Evolutionary conservation across 2,888 invertebrate genomes (phyloP), one percentile per base, ranked within the genome.

Genomic region (Athalia rosae): DNA sequence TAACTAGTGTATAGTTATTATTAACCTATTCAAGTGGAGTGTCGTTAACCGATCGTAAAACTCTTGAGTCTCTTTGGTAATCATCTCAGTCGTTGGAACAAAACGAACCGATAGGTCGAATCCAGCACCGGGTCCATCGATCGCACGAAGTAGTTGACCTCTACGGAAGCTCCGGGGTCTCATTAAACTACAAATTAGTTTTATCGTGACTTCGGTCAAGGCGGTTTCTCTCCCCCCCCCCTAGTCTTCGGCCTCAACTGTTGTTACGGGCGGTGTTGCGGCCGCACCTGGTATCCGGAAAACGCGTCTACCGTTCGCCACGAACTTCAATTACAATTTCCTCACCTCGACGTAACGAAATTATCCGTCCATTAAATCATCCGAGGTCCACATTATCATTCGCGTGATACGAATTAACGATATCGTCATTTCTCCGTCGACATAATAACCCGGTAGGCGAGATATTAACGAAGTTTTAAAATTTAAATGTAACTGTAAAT

Each of bases 401-500:
- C 5, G 53, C 9, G 53, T n/a, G n/a, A 53, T 53, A n/a, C 53
- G 7, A 53, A 53, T 53, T 53, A 53, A 53, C 7, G 28, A 28
- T 28, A 28, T 28, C 28, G 28, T 28, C 28, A 28, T 28, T 28
- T 28, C 28, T 28, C 28, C 28, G 28, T 28, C 28, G 28, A 28
- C 28, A 28, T 28, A 28, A 1, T 1, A 64, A 11, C 13, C 11
- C 15, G 1, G 50, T 41, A n/a, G 11, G 11, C 41, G 41, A 43
- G 47, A 45, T 6, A 58, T 13, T 50, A 11, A 13, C 3, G 7
- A 0, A 28, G 7, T 11, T 74, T 61, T 41, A 61, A 74, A 74
- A 74, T 74, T 74, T 50, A 47, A 50, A 74, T 59, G 61, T 74
- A 74, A 74, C 74, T 59, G 74, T 74, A 74, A 74, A 74, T 41